Evolutionary conservation across 2,113 vertebrate species (phyloP), one percentile per base, ranked within the genome.

Genomic region (Heptranchias perlo): DNA sequence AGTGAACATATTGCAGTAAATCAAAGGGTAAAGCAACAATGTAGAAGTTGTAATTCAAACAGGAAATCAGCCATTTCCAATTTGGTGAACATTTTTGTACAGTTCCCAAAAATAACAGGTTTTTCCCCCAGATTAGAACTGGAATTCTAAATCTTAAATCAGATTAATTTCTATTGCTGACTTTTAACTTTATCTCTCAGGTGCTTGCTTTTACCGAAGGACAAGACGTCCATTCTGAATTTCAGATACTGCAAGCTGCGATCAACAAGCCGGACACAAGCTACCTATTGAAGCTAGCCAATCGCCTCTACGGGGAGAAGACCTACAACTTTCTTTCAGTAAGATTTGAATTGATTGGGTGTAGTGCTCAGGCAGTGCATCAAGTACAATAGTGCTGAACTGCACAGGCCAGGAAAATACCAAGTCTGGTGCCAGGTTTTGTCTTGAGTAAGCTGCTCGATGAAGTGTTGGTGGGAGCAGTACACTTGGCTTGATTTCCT

Each of bases 211-310:
- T 78, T 28, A 96, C 76, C 28, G 76, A 96, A 62, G 52, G 6
- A 96, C 96, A 97, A 96, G 96, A 97, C 76, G 96, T 98, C 52
- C 92, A 96, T 0, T 47, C 7, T 7, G 95, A 96, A 39, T 98
- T 98, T 96, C 97, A 97, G 96, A 96, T 49, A 1, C 97, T 98
- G 35, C 97, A 96, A 65, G 96, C 96, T 52, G 97, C 97, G 96
- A 97, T 98, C 96, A 97, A 97, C 94, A 96, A 97, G 78, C 96
- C 96, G 13, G 96, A 96, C 65, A 96, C 97, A 21, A n/a, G 76
- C 11, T 97, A 97, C 47, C 0, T 96, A 28, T 97, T 98, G 96
- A 97, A 96, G 97, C 97, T 96, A 67, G 97, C 97, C 89, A 98
- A 96, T 0, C 96, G 96, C 47, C 67, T 98, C 73, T 98, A 97